phyloP scores from a whole-genome alignment of 2,113 vertebrate genomes.

The Leptocoma aspasia region DNA sequence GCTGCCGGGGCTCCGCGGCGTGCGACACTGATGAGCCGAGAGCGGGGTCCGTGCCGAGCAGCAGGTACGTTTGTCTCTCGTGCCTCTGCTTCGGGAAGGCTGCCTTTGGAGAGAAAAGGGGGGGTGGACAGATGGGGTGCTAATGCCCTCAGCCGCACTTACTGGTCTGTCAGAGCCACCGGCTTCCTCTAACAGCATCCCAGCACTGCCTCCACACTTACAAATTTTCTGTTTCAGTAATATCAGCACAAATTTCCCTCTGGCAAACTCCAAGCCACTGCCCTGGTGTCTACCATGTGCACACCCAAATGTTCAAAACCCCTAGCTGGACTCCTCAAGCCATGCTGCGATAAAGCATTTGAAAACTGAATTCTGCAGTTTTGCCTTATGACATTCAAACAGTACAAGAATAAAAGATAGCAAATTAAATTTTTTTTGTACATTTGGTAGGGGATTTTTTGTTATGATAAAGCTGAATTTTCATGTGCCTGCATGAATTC shows the following conservation, averaged over 20 bases:
- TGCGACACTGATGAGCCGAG: rapidly evolving
- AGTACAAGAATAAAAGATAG: background rate
- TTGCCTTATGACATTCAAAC: background rate
- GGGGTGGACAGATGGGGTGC: background rate
- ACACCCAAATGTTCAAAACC: background rate
- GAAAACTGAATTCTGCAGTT: background rate
- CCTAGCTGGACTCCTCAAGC: background rate
- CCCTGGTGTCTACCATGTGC: background rate
- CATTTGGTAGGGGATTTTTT: background rate
- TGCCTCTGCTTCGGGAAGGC: background rate
- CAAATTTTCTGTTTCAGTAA: background rate
- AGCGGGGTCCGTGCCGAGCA: background rate
- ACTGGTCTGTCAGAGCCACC: background rate
- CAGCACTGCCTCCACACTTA: background rate
- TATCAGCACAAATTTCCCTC: background rate
- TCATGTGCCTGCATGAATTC: background rate
- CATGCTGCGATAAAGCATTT: background rate
- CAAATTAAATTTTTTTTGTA: background rate
- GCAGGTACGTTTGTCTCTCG: background rate
- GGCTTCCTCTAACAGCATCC: background rate
- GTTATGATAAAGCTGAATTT: background rate
- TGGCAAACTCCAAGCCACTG: background rate
- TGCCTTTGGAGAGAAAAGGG: background rate
- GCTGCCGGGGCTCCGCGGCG: background rate
- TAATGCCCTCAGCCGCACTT: background rate